Conservation (phyloP, 2,113 vertebrate species). For the Craseonycteris thonglongyai region DNA sequence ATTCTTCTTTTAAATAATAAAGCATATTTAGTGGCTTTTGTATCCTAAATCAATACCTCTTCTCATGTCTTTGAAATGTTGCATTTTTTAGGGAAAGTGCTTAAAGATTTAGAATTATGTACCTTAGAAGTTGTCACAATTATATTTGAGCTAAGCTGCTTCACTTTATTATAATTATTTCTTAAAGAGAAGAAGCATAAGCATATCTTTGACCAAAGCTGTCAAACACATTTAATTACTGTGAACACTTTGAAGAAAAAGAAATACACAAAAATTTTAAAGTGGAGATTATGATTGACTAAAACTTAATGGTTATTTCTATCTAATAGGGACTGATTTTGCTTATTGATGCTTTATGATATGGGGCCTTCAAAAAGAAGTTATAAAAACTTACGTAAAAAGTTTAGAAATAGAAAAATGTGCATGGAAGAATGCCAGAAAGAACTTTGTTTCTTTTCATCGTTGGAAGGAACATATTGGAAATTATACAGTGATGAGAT, state of each 20-base stretch:
- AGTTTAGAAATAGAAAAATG: background rate
- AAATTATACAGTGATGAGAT: background rate
- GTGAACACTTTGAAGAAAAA: background rate
- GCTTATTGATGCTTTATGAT: background rate
- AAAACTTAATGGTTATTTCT: background rate
- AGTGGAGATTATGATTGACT: background rate
- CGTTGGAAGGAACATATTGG: background rate
- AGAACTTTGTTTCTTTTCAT: background rate
- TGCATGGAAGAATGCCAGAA: background rate
- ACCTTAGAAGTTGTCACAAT: background rate
- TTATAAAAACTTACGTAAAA: background rate
- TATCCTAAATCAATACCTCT: background rate
- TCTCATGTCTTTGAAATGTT: constrained; percentile 28
- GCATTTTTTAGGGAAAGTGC: background rate
- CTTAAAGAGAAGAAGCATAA: constrained; percentile 14
- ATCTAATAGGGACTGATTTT: background rate
- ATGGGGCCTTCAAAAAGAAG: background rate
- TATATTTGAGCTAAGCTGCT: background rate
- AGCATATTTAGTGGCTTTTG: background rate
- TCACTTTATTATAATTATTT: background rate
- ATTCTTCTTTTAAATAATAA: background rate
- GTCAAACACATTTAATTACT: background rate
- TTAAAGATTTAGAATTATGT: constrained; percentile 24
- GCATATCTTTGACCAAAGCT: background rate
- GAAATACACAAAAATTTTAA: background rate